These are phyloP conservation scores for Panzeria rudis DNA, from an alignment of 2,888 invertebrate genomes.

Conservation along the genomic window DNA sequence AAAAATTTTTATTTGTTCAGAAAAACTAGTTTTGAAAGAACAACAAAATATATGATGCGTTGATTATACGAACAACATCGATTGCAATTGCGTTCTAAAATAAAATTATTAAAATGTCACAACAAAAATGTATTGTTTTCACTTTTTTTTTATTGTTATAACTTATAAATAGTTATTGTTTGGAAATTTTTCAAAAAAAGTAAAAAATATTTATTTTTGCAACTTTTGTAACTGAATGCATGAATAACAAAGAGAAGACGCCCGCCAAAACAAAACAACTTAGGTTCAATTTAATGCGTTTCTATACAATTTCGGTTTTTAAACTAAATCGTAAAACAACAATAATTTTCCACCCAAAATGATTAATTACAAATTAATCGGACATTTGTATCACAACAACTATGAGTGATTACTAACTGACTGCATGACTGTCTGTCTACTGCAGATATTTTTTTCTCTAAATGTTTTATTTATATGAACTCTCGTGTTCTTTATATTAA, in stretches of 20 bases:
- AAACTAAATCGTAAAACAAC: constrained; percentile 24
- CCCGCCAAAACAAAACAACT: not conserved
- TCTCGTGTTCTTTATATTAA: not conserved
- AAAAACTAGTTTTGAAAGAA: too few relatives aligned
- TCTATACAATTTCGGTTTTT: constrained; percentile 3
- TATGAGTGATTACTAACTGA: not conserved
- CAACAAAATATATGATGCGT: not conserved
- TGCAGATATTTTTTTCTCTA: constrained; percentile 11
- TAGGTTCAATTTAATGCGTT: constrained; percentile 22
- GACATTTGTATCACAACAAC: constrained; percentile 24
- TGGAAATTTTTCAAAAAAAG: constrained; percentile 6
- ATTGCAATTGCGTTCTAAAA: not conserved
- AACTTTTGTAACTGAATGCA: constrained; percentile 24
- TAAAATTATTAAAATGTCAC: not conserved
- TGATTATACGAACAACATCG: not conserved
- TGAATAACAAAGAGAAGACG: not conserved
- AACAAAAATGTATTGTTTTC: too few relatives aligned
- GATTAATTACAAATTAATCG: constrained; percentile 57
- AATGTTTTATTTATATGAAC: constrained; percentile 21
- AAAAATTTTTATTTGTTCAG: too few relatives aligned
- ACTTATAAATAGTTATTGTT: not conserved
- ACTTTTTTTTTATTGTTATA: not conserved
- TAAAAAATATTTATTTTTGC: not conserved
- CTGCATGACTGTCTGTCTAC: constrained; percentile 10
- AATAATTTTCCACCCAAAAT: constrained; percentile 60